phyloP scores from a whole-genome alignment of 2,113 vertebrate species.

The Psophia crepitans region DNA sequence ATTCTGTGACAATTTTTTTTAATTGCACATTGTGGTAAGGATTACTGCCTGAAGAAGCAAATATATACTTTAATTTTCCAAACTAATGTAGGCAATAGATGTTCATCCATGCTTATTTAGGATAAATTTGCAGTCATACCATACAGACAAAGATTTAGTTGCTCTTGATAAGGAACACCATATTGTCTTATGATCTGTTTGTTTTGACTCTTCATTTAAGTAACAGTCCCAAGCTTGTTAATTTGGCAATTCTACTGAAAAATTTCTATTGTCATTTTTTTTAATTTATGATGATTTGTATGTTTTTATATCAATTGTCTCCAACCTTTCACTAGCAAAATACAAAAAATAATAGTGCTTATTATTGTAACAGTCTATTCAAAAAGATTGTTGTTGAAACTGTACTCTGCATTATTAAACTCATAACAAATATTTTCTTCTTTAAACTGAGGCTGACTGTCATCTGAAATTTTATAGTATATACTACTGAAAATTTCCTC shows the following conservation, averaged over 20 bases:
- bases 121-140: background rate
- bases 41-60: constrained; percentile 50
- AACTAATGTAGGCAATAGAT: background rate
- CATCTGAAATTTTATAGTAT: background rate
- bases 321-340: background rate
- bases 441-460: background rate
- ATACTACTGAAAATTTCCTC: background rate
- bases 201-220: background rate
- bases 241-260: background rate
- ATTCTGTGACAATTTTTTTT: constrained; percentile 57
- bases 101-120: background rate
- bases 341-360: background rate
- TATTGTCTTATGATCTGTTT: background rate
- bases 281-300: background rate
- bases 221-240: background rate
- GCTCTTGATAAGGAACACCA: background rate
- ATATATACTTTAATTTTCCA: constrained; percentile 36
- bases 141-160: constrained; percentile 1
- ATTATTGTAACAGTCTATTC: background rate
- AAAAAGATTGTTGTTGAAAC: background rate
- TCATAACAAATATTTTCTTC: background rate
- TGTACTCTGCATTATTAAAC: background rate
- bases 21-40: constrained; percentile 28
- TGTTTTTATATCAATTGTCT: background rate
- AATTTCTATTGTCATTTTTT: background rate